These are phyloP conservation scores for Excalfactoria chinensis DNA, from an alignment of 2,113 vertebrate genomes.

Conservation along the genomic window DNA sequence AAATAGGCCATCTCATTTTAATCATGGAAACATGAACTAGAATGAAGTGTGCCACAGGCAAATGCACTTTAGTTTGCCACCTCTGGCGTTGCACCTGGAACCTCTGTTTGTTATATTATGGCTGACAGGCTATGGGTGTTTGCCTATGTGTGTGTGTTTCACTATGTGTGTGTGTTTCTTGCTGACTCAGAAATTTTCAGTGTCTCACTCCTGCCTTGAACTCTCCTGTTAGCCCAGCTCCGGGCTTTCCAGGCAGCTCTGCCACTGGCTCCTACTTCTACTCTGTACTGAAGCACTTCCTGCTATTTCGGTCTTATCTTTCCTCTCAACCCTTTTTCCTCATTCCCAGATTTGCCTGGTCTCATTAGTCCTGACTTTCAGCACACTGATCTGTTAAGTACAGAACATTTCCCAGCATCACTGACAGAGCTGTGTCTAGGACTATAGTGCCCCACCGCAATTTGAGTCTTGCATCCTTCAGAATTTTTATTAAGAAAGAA, in stretches of 20 bases:
- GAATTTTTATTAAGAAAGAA: background rate
- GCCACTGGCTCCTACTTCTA: rapidly evolving
- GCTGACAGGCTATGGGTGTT: background rate
- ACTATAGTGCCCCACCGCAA: background rate
- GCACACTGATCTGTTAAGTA: background rate
- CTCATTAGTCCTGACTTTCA: background rate
- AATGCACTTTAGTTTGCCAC: background rate
- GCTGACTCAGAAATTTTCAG: background rate
- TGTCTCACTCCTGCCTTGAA: background rate
- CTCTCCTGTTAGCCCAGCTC: background rate
- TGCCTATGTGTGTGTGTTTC: background rate
- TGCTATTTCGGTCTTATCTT: background rate
- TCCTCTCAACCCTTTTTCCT: background rate
- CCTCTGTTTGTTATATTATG: rapidly evolving
- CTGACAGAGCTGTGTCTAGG: background rate
- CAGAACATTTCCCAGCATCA: background rate
- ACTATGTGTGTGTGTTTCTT: background rate
- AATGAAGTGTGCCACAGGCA: background rate
- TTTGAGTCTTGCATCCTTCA: background rate
- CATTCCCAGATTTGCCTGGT: background rate
- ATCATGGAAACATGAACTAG: background rate
- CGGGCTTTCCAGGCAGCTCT: background rate
- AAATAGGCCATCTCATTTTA: background rate
- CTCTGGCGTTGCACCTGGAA: background rate
- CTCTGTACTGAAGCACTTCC: background rate